These are phyloP conservation scores for Nibea albiflora DNA, from an alignment of 2,113 vertebrate genomes.

Conservation along the genomic window DNA sequence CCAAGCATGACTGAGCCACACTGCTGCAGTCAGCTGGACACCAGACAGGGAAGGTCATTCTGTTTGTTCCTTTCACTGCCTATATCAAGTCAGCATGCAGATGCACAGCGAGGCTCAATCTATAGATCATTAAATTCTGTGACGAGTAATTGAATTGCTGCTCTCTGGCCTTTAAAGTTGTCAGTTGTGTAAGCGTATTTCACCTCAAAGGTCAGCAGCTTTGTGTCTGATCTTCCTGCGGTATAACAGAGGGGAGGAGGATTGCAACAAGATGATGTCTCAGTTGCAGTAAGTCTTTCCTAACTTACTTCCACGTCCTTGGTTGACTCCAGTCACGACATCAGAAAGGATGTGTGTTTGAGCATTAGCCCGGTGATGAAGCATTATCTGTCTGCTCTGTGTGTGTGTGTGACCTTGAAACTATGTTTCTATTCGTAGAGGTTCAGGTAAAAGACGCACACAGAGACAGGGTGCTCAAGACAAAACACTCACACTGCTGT, in stretches of 20 bases:
- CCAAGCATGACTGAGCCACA: slow-evolving; percentile 47
- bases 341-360: not conserved
- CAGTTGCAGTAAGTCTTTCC: not conserved
- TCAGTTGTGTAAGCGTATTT: not conserved
- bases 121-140: slow-evolving; percentile 10
- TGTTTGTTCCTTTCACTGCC: slow-evolving; percentile 27
- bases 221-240: not conserved
- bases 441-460: not conserved
- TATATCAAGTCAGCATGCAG: slow-evolving; percentile 41
- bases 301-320: not conserved
- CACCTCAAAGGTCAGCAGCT: slow-evolving; percentile 7
- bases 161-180: slow-evolving; percentile 6
- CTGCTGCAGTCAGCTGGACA: slow-evolving; percentile 74
- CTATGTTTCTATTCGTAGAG: not conserved
- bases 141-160: not conserved
- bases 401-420: slow-evolving; percentile 54
- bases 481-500: slow-evolving; percentile 27
- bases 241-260: not conserved
- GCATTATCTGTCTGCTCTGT: slow-evolving; percentile 8
- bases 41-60: slow-evolving; percentile 65
- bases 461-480: not conserved
- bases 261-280: slow-evolving; percentile 1
- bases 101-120: not conserved
- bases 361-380: not conserved
- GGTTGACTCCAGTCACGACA: not conserved